Conservation (phyloP, 2,797 vertebrate species). For the Zenarchopterus dispar region DNA sequence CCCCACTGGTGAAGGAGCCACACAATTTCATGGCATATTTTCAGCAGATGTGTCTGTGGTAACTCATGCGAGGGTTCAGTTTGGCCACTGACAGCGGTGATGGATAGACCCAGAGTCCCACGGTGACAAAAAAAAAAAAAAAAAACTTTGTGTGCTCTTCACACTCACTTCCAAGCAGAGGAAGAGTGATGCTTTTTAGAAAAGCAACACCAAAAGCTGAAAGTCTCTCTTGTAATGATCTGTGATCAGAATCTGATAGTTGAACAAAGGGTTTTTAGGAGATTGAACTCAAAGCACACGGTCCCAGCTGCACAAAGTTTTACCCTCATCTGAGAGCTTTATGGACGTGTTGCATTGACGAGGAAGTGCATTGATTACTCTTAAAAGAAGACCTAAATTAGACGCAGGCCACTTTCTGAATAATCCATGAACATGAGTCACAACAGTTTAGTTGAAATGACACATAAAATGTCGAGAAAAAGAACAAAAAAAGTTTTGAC, state of each 20-base stretch:
- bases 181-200: conserved; percentile 10
- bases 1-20: conserved; percentile 82
- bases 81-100: conserved; percentile 79
- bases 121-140: conserved; percentile 48
- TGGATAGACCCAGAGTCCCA: conserved; percentile 71
- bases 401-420: too few relatives aligned
- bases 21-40: conserved; percentile 95
- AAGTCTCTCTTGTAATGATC: conserved; percentile 27
- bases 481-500: conserved; percentile 46
- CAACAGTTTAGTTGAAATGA: too few relatives aligned
- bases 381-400: too few relatives aligned
- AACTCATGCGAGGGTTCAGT: conserved; percentile 86
- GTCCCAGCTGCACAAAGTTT: not conserved
- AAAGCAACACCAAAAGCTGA: conserved; percentile 39
- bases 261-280: conserved; percentile 7
- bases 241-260: conserved; percentile 10
- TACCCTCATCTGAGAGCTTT: conserved; percentile 35
- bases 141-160: conserved; percentile 43
- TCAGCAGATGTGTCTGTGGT: conserved; percentile 89
- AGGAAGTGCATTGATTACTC: conserved; percentile 42
- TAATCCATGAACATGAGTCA: too few relatives aligned
- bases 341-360: too few relatives aligned
- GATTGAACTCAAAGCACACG: conserved; percentile 9
- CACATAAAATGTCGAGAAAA: conserved; percentile 51
- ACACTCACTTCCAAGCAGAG: conserved; percentile 19